Evolutionary conservation across 2,113 vertebrate species (phyloP), one percentile per base, ranked within the genome.

Genomic region (Calyptomena viridis): DNA sequence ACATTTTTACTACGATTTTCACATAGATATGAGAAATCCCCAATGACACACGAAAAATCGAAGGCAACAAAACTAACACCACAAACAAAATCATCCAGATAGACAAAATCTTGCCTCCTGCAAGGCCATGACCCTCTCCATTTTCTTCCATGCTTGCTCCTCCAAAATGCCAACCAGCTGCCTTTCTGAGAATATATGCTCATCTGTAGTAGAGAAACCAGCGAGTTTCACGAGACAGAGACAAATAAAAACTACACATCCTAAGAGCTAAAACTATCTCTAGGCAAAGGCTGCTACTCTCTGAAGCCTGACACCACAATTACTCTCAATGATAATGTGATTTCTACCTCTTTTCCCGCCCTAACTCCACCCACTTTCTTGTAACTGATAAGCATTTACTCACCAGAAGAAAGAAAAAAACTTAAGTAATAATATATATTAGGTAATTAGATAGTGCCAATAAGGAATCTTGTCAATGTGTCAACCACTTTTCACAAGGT

Each of bases 21-120:
- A 94, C 92, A 74, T 96, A 96, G 63, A 90, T 53, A 55, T 86
- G 90, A 92, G 75, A 93, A 92, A 97, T 94, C 33, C 94, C 90
- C 68, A 97, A 4, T 14, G 96, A 94, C 35, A 90, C 83, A 52
- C 94, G 80, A 33, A 97, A 88, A 8, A 90, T 8, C 0, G 92
- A 96, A 71, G 96, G 95, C 88, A 97, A 74, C n/a, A 94, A 85
- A 80, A 94, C 4, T 12, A 97, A 64, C 11, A 14, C 42, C 30
- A 83, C 42, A 63, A 94, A 95, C 39, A 83, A 74, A 69, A 74
- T 14, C 19, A 25, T 42, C 67, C 90, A 86, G 63, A 55, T 0
- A 27, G 40, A 74, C 12, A 94, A 77, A 90, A 93, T 12, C 68
- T 55, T 93, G 82, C 63, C 68, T 40, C 59, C 85, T 18, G 18